phyloP scores from a whole-genome alignment of 2,113 vertebrate species.

The Aplodontia rufa region DNA sequence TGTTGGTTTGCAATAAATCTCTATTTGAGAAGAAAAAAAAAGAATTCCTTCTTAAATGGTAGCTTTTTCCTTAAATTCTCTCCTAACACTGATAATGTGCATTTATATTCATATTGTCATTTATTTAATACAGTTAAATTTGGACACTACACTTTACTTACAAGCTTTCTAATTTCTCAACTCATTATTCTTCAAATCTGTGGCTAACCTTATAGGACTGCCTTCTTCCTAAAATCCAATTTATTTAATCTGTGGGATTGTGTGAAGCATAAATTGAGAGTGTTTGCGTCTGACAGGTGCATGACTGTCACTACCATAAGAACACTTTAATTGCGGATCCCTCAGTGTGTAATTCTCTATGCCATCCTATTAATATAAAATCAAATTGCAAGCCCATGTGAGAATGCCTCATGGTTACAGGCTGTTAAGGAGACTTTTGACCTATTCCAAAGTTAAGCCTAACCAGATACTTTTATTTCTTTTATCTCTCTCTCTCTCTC shows the following conservation, averaged over 20 bases:
- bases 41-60: not conserved
- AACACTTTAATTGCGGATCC: not conserved
- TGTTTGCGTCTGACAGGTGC: not conserved
- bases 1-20: slow-evolving; percentile 78
- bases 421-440: not conserved
- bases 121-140: not conserved
- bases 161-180: not conserved
- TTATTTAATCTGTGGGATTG: not conserved
- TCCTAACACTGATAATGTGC: not conserved
- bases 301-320: not conserved
- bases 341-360: not conserved
- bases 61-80: not conserved
- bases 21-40: slow-evolving; percentile 63
- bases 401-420: not conserved
- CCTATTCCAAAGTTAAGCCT: not conserved
- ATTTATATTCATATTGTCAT: not conserved
- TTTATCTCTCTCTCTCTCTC: not conserved
- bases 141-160: not conserved
- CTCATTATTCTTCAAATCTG: not conserved
- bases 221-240: not conserved
- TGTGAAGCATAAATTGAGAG: not conserved
- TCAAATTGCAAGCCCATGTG: fast-evolving
- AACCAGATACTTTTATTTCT: not conserved
- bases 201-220: not conserved
- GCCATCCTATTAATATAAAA: not conserved